Base-by-base conservation (phyloP, 2,888 invertebrate species). In the Atrina japonica region DNA sequence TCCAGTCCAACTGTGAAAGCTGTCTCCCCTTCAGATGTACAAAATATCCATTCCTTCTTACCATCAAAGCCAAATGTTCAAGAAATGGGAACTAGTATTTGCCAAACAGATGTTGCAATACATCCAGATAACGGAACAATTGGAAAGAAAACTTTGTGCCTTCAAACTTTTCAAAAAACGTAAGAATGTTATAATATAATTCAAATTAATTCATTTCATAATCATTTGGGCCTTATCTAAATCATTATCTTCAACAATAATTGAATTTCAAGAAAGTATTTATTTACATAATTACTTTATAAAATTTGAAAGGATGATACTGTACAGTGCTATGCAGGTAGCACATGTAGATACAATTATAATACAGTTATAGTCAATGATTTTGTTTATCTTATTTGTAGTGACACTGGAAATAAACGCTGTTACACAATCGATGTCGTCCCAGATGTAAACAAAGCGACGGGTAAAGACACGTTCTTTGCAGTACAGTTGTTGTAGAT, bases 101-200 rank as follows among this genome's bases (percentile, higher is more conserved):
- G 63, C 9, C 23, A 63, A 50, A 50, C 50, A 9, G 63, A 63
- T 23, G 52, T 63, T 6, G 27, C 63, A 25, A 50, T 63, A 30
- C 40, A 23, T 40, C 63, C 63, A 29, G 35, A 29, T 21, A 53
- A 25, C 7, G 41, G 50, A 7, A 50, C 40, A 14, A 35, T 41
- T 14, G 63, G 63, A 40, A 52, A 63, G 21, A 49, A 63, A n/a
- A 50, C 50, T 7, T 50, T 63, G 27, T 63, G 63, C n/a, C 25
- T 63, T 6, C 35, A 23, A 52, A 40, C 63, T 23, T 35, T 21
- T 18, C 16, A 63, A 6, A 52, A 50, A 30, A 52, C 50, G 63
- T 63, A 23, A 25, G n/a, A n/a, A n/a, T n/a, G n/a, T n/a, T n/a
- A n/a, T n/a, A n/a, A n/a, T n/a, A n/a, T n/a, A n/a, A n/a, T n/a